These are phyloP conservation scores for Myanophis thanlyinensis DNA, from an alignment of 2,113 vertebrate genomes.

Conservation along the genomic window DNA sequence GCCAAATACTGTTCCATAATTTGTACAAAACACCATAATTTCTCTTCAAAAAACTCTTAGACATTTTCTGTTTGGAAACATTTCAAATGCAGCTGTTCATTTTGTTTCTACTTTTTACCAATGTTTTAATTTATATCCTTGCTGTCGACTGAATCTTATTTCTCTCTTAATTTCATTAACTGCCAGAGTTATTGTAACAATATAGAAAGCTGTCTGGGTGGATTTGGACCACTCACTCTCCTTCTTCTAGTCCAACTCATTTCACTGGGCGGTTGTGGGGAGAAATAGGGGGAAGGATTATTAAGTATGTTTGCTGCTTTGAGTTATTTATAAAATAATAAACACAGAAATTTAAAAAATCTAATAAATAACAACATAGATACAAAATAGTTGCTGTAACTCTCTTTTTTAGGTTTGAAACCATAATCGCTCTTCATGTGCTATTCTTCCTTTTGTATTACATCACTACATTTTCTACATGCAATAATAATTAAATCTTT, in stretches of 20 bases:
- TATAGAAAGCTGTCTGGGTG: not conserved
- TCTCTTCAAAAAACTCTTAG: not conserved
- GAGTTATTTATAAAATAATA: not conserved
- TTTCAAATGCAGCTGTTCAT: not conserved
- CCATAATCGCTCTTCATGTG: not conserved
- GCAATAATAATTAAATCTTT: not conserved
- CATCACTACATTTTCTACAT: not conserved
- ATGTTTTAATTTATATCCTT: not conserved
- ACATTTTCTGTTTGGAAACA: not conserved
- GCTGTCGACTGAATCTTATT: not conserved
- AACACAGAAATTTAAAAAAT: not conserved
- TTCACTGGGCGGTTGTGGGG: not conserved
- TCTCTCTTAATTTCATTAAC: not conserved
- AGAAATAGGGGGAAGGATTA: not conserved
- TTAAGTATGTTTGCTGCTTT: not conserved
- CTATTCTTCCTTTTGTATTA: not conserved
- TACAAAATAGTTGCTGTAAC: not conserved
- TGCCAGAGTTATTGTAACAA: not conserved
- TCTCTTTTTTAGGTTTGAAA: not conserved
- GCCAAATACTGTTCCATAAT: not conserved
- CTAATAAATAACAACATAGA: not conserved
- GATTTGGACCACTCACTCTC: not conserved
- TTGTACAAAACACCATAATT: not conserved
- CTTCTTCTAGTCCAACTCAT: not conserved
- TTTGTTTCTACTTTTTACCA: not conserved